Base-by-base conservation (phyloP, 2,888 invertebrate species). In the Drosophila nr. perissopoda region DNA sequence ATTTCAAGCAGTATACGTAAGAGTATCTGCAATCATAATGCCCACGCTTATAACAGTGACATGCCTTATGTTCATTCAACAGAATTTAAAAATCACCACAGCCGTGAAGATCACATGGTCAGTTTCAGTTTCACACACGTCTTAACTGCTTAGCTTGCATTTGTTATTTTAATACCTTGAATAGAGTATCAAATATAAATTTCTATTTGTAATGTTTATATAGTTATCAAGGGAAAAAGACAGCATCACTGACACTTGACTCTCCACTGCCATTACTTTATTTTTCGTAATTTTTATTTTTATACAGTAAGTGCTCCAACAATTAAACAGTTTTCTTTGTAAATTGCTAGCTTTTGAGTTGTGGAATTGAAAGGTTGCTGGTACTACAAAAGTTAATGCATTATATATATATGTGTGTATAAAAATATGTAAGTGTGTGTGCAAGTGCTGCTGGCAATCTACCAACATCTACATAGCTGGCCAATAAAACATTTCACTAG, bases 301-400 rank as follows among this genome's bases (percentile, higher is more conserved):
- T 48, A 51, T 40, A 29, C 36, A 33, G n/a, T 53, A 40, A 56
- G 51, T 51, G 58, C 18, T 61, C n/a, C 7, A 53, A 33, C 31
- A 69, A 78, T 63, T 53, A 68, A 62, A 52, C 49, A 52, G 29
- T 45, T 56, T 69, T 69, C 51, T 65, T 52, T 49, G 45, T 48
- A 25, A 67, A 58, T 33, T 62, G 66, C 31, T 62, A 65, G 45
- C 61, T 57, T 64, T 68, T 45, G n/a, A 54, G 53, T 69, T 66
- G 61, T 60, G 40, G 1, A 77, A 74, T 74, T 33, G 40, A 78
- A 69, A 45, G n/a, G 65, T 38, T 69, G 56, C 52, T 58, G 53
- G 58, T 67, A 36, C 56, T 8, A 56, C 27, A 54, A 42, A 52
- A 67, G 54, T 54, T 66, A 54, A 51, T 21, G 31, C 16, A 42